Conservation (phyloP, 2,113 vertebrate species). For the Oreochromis niloticus region DNA sequence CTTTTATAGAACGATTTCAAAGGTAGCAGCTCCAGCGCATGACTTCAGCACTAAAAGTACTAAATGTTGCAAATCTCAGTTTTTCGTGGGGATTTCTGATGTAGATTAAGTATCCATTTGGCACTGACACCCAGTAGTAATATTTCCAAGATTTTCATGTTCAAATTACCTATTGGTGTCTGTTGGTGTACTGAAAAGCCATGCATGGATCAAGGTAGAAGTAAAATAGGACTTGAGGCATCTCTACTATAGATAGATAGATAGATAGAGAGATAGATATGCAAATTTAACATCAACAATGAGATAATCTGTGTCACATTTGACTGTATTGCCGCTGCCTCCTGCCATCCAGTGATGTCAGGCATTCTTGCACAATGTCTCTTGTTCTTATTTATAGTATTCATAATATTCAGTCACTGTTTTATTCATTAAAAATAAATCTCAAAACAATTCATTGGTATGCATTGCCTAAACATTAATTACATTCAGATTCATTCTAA, state of each 20-base stretch:
- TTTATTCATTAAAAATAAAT: slow-evolving; percentile 48
- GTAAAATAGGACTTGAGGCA: not conserved
- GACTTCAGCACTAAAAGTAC: not conserved
- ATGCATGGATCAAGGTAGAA: not conserved
- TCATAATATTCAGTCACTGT: slow-evolving; percentile 37
- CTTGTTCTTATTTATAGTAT: slow-evolving; percentile 27
- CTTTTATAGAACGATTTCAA: not conserved
- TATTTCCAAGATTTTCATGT: not conserved
- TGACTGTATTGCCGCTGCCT: not conserved
- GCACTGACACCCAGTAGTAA: not conserved
- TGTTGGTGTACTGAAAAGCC: not conserved
- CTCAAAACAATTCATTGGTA: slow-evolving; percentile 39
- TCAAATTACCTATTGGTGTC: not conserved
- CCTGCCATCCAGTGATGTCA: not conserved
- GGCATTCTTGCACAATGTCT: not conserved
- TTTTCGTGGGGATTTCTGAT: not conserved
- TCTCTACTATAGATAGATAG: not conserved
- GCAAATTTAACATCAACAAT: not conserved
- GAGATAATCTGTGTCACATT: not conserved
- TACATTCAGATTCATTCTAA: slow-evolving; percentile 56
- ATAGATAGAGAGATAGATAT: not conserved
- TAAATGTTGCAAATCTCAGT: not conserved
- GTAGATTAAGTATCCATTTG: not conserved
- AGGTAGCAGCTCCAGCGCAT: not conserved
- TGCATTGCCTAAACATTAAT: slow-evolving; percentile 56